Percentiles rank a stretch among this genome's conserved stretches.
These are phyloP conservation scores for Hemicordylus capensis DNA, from an alignment of 2,113 vertebrate species.

Conservation along the genomic window DNA sequence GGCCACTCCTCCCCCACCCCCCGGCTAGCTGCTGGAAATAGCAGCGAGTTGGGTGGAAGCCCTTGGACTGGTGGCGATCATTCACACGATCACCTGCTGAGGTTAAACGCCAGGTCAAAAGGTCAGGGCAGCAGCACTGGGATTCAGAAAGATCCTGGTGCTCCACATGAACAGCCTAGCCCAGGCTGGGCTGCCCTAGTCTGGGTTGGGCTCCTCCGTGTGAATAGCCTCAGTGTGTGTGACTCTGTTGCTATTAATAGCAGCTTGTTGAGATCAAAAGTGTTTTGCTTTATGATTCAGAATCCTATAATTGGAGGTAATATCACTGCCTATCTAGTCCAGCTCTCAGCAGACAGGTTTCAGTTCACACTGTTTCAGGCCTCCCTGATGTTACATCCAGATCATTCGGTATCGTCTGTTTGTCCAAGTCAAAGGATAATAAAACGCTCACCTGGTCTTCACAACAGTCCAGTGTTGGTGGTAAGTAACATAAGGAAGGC, in stretches of 20 bases:
- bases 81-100: too few species aligned
- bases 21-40: too few species aligned
- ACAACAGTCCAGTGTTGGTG: background rate
- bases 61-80: too few species aligned
- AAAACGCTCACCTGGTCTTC: conserved; percentile 18
- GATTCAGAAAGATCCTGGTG: too few species aligned
- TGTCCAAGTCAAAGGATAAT: background rate
- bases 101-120: too few species aligned
- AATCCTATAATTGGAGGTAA: background rate
- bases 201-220: too few species aligned
- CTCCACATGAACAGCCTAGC: too few species aligned
- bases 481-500: conserved; percentile 6
- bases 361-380: background rate
- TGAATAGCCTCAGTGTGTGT: too few species aligned
- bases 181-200: too few species aligned
- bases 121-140: too few species aligned
- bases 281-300: background rate
- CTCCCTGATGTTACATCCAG: background rate
- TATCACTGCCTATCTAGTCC: background rate
- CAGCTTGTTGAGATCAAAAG: background rate
- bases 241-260: background rate
- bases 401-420: background rate
- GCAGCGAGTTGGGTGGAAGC: too few species aligned
- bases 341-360: background rate
- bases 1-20: too few species aligned